Base-by-base conservation (phyloP, 2,797 vertebrate genomes). In the Enteromius afrohamiltoni region DNA sequence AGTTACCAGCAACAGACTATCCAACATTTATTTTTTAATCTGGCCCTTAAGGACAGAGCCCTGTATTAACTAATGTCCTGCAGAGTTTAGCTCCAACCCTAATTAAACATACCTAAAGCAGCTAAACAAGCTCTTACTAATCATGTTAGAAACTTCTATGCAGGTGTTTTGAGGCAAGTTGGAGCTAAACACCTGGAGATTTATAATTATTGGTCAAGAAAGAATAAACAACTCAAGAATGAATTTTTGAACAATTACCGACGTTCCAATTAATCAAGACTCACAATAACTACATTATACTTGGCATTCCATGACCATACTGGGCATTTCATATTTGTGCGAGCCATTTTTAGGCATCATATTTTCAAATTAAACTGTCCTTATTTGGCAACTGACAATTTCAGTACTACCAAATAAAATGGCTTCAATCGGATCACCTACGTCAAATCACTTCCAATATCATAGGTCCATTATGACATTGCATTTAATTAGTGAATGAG, bases 401-500 rank as follows among this genome's bases (percentile, higher is more conserved):
- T 26, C 29, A 74, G 29, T 14, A 65, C 7, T 19, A 9, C 3
- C 23, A 19, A 40, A 75, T 42, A 23, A 64, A 74, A 47, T 6
- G 17, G 5, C 9, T 21, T 81, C 7, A 62, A 62, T 49, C 40
- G 11, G 14, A 26, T 37, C 6, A 6, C 31, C 34, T 34, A 64
- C 37, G 13, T 65, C 29, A 49, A 73, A 82, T 74, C 68, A 75
- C 9, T 42, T 53, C 31, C 16, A 42, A 51, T 40, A 17, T 14
- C 7, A 21, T 2, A 26, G 21, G 45, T 51, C 58, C 70, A 82
- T 75, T 37, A 53, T 10, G 10, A 75, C 16, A 75, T 65, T 21
- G n/a, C 70, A 67, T 82, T 75, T 29, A 29, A 53, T 67, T 64
- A 64, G 5, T 49, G 11, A 51, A 51, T 21, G 45, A 64, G 42